Conservation (phyloP, 2,113 vertebrate species). For the Alectura lathami region DNA sequence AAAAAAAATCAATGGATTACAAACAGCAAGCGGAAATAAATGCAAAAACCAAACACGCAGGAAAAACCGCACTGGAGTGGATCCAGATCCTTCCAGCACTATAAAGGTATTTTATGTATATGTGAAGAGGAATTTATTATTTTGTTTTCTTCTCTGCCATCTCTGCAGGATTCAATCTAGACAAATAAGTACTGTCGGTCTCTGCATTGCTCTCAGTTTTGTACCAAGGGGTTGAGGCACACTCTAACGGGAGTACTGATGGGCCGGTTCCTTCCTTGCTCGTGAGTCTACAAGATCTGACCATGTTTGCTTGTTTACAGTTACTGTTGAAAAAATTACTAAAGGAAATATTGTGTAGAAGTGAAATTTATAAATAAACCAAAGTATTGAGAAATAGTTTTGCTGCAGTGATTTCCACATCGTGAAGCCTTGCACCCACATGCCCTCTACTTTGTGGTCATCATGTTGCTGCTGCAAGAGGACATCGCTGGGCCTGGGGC, state of each 20-base stretch:
- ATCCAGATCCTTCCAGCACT: neutral
- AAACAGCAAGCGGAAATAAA: constrained; percentile 28
- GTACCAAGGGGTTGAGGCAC: neutral
- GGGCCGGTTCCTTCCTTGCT: neutral
- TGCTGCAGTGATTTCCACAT: neutral
- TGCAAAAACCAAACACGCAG: neutral
- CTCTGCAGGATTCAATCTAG: neutral
- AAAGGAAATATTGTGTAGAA: neutral
- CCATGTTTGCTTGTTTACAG: neutral
- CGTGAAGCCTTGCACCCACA: neutral
- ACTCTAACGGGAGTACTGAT: neutral
- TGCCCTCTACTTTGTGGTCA: neutral
- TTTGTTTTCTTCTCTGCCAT: neutral
- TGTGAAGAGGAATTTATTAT: neutral
- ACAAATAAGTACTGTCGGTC: neutral
- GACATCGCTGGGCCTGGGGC: no score
- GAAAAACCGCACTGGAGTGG: constrained; percentile 24
- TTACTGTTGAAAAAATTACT: neutral
- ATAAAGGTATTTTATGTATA: neutral
- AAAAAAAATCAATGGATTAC: neutral
- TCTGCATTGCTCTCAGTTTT: neutral
- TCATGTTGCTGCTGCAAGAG: accelerated
- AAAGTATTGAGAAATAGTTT: neutral
- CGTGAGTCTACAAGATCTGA: neutral
- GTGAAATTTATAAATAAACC: neutral